phyloP scores from a whole-genome alignment of 1,140 invertebrate genomes.

The Manduca sexta region DNA sequence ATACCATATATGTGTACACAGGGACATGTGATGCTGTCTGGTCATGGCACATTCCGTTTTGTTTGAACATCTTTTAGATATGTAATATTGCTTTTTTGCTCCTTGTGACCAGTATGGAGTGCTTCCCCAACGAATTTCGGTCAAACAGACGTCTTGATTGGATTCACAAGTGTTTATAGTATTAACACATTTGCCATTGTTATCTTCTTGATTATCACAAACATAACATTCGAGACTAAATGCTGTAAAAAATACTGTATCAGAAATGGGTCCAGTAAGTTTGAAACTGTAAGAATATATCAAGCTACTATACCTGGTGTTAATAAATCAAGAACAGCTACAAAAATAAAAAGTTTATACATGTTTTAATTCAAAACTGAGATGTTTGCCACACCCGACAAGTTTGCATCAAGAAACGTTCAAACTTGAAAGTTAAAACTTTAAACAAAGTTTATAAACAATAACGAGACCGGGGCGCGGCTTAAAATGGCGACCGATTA shows the following conservation, averaged over 20 bases:
- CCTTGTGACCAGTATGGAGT: conserved; percentile 95
- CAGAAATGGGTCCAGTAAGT: no score
- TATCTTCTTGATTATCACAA: conserved; percentile 93
- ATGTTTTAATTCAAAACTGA: no score
- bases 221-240: conserved; percentile 93
- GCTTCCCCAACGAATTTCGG: conserved; percentile 93
- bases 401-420: no score
- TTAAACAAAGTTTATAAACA: no score
- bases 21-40: conserved; percentile 79
- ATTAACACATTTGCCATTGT: conserved; percentile 93
- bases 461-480: no score
- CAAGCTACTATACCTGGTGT: no score
- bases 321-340: no score
- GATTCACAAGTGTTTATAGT: conserved; percentile 93
- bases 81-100: conserved; percentile 94
- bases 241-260: conserved; percentile 62
- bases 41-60: conserved; percentile 84
- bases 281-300: no score
- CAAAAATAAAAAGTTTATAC: no score
- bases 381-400: no score
- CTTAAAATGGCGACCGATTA: no score
- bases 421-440: no score
- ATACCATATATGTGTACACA: conserved; percentile 97
- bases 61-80: conserved; percentile 93
- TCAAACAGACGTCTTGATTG: conserved; percentile 89